Evolutionary conservation across 2,113 vertebrate genomes (phyloP).

Genomic region (Tiliqua scincoides): DNA sequence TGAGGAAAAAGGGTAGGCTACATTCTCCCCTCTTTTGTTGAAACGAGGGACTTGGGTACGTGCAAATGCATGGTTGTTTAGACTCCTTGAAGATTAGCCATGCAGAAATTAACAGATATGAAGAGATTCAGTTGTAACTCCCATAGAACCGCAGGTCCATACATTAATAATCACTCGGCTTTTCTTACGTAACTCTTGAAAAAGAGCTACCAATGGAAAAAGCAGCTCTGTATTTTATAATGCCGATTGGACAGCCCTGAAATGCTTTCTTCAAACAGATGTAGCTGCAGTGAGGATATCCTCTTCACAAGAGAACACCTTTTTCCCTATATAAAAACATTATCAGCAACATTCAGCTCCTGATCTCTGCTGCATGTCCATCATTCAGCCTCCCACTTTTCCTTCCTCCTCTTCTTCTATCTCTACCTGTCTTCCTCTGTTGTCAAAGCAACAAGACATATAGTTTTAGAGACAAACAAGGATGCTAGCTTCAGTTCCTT

Average conservation of each 20-base stretch:
- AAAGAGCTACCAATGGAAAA: neutral
- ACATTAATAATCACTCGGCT: neutral
- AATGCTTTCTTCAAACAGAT: neutral
- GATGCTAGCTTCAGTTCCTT: neutral
- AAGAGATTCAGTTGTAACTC: neutral
- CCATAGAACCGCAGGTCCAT: neutral
- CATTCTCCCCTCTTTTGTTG: too few species aligned
- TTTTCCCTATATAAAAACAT: neutral
- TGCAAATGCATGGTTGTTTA: neutral
- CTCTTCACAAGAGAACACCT: neutral
- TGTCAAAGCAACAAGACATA: conserved; percentile 18
- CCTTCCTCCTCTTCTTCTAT: neutral
- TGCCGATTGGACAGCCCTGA: neutral
- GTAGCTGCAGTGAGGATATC: neutral
- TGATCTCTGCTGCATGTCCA: neutral
- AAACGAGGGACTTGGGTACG: neutral
- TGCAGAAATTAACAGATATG: conserved; percentile 9
- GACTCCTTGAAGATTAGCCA: neutral
- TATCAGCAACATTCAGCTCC: neutral
- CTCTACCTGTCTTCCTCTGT: neutral
- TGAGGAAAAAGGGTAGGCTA: neutral
- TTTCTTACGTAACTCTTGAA: conserved; percentile 17
- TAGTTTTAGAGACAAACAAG: neutral
- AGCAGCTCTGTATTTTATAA: neutral
- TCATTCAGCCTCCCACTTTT: neutral